Percentiles rank a stretch among this genome's conserved stretches.
These are phyloP conservation scores for Eleutherodactylus coqui DNA, from an alignment of 2,797 vertebrate genomes.

Conservation along the genomic window DNA sequence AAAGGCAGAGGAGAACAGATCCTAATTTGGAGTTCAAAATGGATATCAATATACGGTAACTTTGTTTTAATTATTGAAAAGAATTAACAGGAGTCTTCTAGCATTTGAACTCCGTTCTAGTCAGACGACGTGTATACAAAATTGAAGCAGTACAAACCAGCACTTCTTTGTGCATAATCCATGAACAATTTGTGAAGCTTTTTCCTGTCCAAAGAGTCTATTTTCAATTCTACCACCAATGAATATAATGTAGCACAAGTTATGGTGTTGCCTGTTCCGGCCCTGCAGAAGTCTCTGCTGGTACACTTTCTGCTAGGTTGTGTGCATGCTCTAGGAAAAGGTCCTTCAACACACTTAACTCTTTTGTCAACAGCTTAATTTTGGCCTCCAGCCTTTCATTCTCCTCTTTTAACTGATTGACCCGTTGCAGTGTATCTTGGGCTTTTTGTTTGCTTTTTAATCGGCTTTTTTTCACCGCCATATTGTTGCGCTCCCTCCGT, in stretches of 20 bases:
- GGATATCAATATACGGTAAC: background rate
- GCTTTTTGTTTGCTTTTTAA: conserved; percentile 98
- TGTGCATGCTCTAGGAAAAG: conserved; percentile 97
- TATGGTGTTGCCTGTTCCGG: conserved; percentile 72
- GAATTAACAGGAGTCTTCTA: too few relatives aligned
- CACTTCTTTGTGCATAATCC: background rate
- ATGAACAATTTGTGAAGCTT: background rate
- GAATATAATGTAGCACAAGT: background rate
- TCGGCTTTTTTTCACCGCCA: conserved; percentile 97
- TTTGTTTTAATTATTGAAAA: background rate
- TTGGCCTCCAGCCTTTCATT: conserved; percentile 97
- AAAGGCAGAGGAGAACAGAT: background rate
- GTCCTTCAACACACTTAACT: conserved; percentile 97
- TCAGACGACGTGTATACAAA: background rate
- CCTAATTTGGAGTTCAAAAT: background rate
- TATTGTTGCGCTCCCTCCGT: conserved; percentile 94
- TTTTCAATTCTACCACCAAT: background rate
- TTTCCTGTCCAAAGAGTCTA: background rate
- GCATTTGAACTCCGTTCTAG: background rate
- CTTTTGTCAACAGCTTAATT: conserved; percentile 97
- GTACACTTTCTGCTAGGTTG: conserved; percentile 92
- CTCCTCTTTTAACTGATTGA: conserved; percentile 98
- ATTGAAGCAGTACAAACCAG: background rate
- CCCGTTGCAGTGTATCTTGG: conserved; percentile 93
- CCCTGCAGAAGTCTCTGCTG: conserved; percentile 76